phyloP scores from a whole-genome alignment of 2,888 invertebrate species.

The Dorcus parallelipipedus region DNA sequence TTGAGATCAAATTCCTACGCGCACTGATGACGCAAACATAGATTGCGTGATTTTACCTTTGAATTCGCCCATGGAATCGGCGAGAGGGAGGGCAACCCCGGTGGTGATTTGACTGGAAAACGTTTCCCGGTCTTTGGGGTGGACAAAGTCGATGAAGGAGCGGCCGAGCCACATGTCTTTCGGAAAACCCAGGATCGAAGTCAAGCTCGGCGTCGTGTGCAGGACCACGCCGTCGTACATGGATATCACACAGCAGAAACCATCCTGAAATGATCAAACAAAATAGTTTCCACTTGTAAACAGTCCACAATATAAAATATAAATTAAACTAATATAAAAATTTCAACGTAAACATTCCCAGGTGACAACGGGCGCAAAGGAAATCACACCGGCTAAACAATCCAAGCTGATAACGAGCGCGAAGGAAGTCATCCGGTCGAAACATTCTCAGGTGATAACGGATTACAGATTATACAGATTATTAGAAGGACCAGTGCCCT shows the following conservation, averaged over 20 bases:
- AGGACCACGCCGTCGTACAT: constrained; percentile 80
- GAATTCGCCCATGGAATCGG: constrained; percentile 48
- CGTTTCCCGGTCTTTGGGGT: constrained; percentile 69
- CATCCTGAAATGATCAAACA: constrained; percentile 54
- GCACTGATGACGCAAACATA: not conserved
- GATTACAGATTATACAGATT: no score
- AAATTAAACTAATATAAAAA: no score
- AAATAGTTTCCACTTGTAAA: no score
- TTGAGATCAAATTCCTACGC: not conserved
- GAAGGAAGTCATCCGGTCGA: no score
- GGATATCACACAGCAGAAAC: constrained; percentile 77
- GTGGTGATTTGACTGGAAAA: constrained; percentile 75
- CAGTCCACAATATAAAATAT: no score
- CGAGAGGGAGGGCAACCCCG: constrained; percentile 60
- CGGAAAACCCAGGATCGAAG: constrained; percentile 70
- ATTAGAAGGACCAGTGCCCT: no score
- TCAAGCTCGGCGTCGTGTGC: constrained; percentile 68
- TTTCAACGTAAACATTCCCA: no score
- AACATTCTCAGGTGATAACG: no score
- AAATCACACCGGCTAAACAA: no score
- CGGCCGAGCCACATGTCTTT: constrained; percentile 82
- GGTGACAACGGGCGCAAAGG: no score
- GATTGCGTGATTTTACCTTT: constrained; percentile 32
- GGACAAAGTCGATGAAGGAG: constrained; percentile 83
- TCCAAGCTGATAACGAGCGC: no score